Conservation (phyloP, 2,888 invertebrate species). For the Poecilus cupreus region DNA sequence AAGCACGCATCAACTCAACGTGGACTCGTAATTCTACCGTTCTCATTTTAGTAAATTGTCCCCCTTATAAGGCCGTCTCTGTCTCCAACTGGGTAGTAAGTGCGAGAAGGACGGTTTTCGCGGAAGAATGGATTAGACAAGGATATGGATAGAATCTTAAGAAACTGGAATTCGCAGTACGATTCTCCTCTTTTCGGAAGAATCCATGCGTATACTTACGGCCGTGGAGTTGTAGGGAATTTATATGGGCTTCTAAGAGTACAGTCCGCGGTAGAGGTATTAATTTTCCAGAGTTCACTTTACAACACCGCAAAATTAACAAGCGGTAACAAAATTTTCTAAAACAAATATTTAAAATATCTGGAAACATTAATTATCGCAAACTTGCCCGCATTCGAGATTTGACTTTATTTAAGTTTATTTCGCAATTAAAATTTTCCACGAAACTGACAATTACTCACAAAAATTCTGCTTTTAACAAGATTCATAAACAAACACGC, state of each 20-base stretch:
- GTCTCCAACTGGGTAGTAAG: not conserved
- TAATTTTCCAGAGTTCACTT: constrained; percentile 47
- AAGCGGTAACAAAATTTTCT: constrained; percentile 50
- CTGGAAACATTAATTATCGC: constrained; percentile 42
- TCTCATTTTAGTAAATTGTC: constrained; percentile 34
- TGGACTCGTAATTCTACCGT: constrained; percentile 67
- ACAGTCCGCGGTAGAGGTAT: constrained; percentile 65
- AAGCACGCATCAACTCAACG: constrained; percentile 69
- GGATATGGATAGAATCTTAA: constrained; percentile 70
- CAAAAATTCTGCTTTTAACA: not conserved
- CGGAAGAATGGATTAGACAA: constrained; percentile 62
- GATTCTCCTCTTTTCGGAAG: constrained; percentile 72
- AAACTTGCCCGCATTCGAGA: not conserved
- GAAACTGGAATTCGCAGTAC: constrained; percentile 72
- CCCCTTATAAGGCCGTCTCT: constrained; percentile 47
- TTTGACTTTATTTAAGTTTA: not conserved
- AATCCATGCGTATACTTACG: constrained; percentile 71
- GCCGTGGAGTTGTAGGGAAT: constrained; percentile 66
- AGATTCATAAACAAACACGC: no score
- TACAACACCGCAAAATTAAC: constrained; percentile 53
- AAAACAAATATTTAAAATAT: constrained; percentile 53
- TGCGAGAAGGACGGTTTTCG: constrained; percentile 38
- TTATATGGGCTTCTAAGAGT: constrained; percentile 71
- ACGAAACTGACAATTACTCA: not conserved
- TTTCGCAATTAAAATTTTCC: constrained; percentile 11